Conservation (phyloP, 2,888 invertebrate genomes). For the Pterostichus madidus region DNA sequence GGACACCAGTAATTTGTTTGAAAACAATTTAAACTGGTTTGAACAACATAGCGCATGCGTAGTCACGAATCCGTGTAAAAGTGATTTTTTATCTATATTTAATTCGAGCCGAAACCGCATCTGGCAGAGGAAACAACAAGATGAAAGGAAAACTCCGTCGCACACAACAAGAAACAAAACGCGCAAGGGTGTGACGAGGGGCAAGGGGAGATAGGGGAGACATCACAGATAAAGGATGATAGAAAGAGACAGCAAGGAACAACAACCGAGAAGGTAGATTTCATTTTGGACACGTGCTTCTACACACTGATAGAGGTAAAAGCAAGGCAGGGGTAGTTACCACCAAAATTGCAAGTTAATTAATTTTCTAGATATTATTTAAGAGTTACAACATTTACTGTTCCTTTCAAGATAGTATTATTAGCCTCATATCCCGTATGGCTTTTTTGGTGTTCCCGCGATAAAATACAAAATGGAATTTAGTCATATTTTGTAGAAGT, state of each 20-base stretch:
- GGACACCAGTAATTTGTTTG: constrained; percentile 24
- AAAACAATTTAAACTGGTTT: neutral
- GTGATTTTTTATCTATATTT: constrained; percentile 47
- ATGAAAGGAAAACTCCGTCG: constrained; percentile 45
- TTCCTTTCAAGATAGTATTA: too few species aligned
- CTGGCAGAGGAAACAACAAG: constrained; percentile 52
- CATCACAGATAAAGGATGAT: constrained; percentile 6
- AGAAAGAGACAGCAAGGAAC: neutral
- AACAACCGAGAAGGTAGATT: constrained; percentile 15
- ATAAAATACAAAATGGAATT: too few species aligned
- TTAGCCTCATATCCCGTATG: too few species aligned
- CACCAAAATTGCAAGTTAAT: neutral
- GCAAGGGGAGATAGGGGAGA: neutral
- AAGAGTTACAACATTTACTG: neutral
- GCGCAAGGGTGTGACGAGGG: neutral
- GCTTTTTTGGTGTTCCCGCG: too few species aligned
- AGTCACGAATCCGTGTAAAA: constrained; percentile 49
- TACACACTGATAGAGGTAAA: neutral
- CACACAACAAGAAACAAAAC: constrained; percentile 32
- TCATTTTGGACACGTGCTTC: constrained; percentile 32
- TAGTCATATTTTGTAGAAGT: too few species aligned
- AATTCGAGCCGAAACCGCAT: constrained; percentile 41
- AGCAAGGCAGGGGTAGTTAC: neutral
- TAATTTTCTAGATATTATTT: neutral
- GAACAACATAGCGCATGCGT: constrained; percentile 30